Percentiles rank a stretch among this genome's conserved stretches.
These are phyloP conservation scores for Ammospiza nelsoni DNA, from an alignment of 2,113 vertebrate genomes.

Conservation along the genomic window DNA sequence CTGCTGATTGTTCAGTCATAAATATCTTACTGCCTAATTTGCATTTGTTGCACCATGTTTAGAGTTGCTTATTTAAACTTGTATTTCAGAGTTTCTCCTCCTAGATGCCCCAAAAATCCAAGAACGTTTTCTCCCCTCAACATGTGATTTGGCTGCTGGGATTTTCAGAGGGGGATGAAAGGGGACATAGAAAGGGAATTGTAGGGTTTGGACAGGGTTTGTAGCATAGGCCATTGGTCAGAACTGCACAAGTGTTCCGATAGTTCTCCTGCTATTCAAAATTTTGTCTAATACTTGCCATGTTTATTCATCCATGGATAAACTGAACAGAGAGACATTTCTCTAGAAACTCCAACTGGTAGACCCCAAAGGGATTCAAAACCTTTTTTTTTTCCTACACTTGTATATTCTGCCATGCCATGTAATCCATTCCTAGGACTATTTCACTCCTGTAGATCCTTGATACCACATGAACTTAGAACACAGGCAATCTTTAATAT, in stretches of 20 bases:
- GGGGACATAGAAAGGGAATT: background rate
- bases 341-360: background rate
- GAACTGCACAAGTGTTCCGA: background rate
- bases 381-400: fast-evolving
- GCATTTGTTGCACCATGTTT: conserved; percentile 8
- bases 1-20: background rate
- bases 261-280: background rate
- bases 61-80: conserved; percentile 19
- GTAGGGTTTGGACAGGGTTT: background rate
- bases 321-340: background rate
- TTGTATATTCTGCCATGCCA: background rate
- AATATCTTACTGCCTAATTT: conserved; percentile 34
- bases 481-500: background rate
- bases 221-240: background rate
- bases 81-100: background rate
- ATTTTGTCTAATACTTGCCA: background rate
- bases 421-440: background rate
- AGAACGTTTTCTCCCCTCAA: conserved; percentile 30
- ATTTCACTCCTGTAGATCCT: background rate
- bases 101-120: background rate
- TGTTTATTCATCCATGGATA: background rate
- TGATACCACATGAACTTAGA: background rate
- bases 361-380: background rate
- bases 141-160: background rate
- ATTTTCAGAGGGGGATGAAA: background rate